Evolutionary conservation across 1,140 invertebrate species (phyloP), one percentile per base, ranked within the genome.

Genomic region (Habropoda laboriosa): DNA sequence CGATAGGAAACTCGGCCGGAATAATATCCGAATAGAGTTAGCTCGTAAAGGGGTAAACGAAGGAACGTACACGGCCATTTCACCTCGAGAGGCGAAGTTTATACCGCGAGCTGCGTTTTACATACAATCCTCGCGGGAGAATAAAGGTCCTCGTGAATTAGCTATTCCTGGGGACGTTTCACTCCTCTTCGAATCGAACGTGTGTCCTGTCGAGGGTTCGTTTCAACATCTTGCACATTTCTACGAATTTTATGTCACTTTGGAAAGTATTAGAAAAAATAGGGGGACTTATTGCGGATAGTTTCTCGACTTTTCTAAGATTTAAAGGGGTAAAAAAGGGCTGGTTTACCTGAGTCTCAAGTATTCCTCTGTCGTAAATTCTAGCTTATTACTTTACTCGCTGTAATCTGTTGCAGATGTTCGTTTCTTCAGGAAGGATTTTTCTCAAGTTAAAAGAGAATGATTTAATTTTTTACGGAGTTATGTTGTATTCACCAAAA

Each of bases 131-230:
- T 83, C 32, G 75, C 58, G 51, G 35, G 30, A 2, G 40, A 63
- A 68, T 61, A 73, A 73, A 63, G 75, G 78, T 87, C 79, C 79
- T 81, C 72, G 79, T 78, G 87, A 92, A 91, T 91, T 88, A 90
- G 85, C 89, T 81, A 91, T 91, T 81, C 83, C 55, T 55, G 78
- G 86, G 76, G 51, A 45, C 38, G 40, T 27, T 10, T 51, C 42
- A 38, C 64, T 32, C 16, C 4, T 5, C 1, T 3, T 12, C 0
- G 18, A 53, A 53, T 10, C 45, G 35, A 42, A 64, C 5, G 30
- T 27, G 8, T 8, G 18, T 5, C 49, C 24, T 32, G 5, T 24
- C 24, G 0, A 16, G 16, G 2, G 5, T 45, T 57, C 1, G 27
- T 5, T n/a, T 10, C 1, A 16, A 57, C 35, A 64, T 78, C 74